Evolutionary conservation across 2,797 vertebrate species (phyloP), one percentile per base, ranked within the genome.

Genomic region (Anableps anableps): DNA sequence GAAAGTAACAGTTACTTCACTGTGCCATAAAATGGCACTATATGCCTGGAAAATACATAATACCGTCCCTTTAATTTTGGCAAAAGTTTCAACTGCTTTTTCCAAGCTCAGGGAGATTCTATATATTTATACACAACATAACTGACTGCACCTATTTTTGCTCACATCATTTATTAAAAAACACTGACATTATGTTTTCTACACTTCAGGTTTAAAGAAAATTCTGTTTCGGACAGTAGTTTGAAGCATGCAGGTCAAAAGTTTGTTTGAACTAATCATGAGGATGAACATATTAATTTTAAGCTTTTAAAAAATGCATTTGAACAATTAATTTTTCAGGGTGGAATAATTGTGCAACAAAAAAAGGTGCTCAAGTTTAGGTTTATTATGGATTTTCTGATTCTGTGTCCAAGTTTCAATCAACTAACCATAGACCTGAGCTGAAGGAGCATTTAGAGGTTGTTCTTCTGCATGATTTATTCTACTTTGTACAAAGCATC

Each of bases 151-250:
- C 14, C 38, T 70, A 70, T 26, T 43, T n/a, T 43, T n/a, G 36
- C 19, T 66, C 19, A 26, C 64, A 68, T 68, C 64, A 68, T 36
- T 68, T 68, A 68, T 68, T 68, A 23, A 41, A 23, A 41, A 68
- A 68, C 36, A 68, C 9, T 41, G 31, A 23, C 34, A 66, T 21
- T 10, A 1, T 26, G 64, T 23, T 38, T 41, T 23, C 34, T 66
- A 36, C 34, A 0, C 34, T 66, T 60, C n/a, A 31, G 29, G 29
- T 31, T 6, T 2, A 2, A 31, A 29, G 29, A 60, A 60, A 2
- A 3, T 58, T 29, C 29, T 29, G n/a, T 58, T 58, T 60, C n/a
- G 5, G 29, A 62, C 14, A 60, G 5, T 6, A 8, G 29, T 19
- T 29, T 41, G 34, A 31, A 36, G 14, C 34, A 11, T 66, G 3